Conservation (phyloP, 2,113 vertebrate genomes). For the Neolamprologus cancellatus region DNA sequence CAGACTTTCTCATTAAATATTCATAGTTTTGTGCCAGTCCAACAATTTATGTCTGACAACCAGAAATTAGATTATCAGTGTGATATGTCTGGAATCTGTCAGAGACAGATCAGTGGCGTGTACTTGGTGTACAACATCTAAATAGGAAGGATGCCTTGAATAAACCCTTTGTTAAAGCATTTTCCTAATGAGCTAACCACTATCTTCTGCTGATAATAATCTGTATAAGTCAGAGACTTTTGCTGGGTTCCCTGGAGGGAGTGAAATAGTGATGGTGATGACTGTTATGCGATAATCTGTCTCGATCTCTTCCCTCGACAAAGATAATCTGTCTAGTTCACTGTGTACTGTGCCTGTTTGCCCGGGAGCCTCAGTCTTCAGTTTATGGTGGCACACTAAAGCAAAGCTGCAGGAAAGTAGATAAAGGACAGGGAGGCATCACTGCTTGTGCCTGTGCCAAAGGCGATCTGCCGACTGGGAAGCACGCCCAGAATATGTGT, state of each 20-base stretch:
- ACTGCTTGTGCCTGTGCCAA: slow-evolving; percentile 26
- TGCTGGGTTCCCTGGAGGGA: slow-evolving; percentile 53
- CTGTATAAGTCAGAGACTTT: slow-evolving; percentile 47
- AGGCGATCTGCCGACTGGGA: slow-evolving; percentile 53
- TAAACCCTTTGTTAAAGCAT: slow-evolving; percentile 37
- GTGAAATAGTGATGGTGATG: slow-evolving; percentile 56
- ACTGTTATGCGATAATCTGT: slow-evolving; percentile 65
- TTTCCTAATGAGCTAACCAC: slow-evolving; percentile 21
- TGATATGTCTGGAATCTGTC: slow-evolving; percentile 23
- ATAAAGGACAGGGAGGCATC: slow-evolving; percentile 44
- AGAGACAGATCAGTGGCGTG: slow-evolving; percentile 1
- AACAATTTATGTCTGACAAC: slow-evolving; percentile 42
- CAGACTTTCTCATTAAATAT: slow-evolving; percentile 31
- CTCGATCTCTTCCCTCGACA: slow-evolving; percentile 66
- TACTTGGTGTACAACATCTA: slow-evolving; percentile 18
- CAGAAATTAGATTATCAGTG: slow-evolving; percentile 42
- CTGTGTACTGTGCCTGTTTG: slow-evolving; percentile 44
- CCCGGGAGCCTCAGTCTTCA: slow-evolving; percentile 33
- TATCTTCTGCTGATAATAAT: slow-evolving; percentile 43
- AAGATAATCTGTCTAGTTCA: slow-evolving; percentile 71
- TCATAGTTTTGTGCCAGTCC: slow-evolving; percentile 18
- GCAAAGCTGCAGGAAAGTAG: slow-evolving; percentile 37
- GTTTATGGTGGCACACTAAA: slow-evolving; percentile 25
- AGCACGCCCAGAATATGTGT: slow-evolving; percentile 48
- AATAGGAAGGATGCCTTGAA: slow-evolving; percentile 17